A percentile compares a stretch with the other conserved stretches of the same genome.
Evolutionary conservation across 2,113 vertebrate species (phyloP).

Genomic region (Carettochelys insculpta): DNA sequence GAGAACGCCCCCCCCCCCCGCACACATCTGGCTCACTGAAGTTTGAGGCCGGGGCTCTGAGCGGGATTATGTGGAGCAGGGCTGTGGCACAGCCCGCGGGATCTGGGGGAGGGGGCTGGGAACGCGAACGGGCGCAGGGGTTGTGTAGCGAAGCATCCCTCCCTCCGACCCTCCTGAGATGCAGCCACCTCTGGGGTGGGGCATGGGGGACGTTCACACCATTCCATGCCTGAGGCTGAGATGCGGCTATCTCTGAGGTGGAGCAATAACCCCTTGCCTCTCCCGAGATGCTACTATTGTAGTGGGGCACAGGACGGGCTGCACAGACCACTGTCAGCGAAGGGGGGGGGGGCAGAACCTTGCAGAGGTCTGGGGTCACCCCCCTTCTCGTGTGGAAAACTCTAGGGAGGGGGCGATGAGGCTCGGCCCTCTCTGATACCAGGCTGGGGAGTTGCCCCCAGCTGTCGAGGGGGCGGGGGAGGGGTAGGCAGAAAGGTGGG

Average conservation of each 20-base stretch:
- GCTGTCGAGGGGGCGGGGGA: neutral
- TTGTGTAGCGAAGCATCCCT: neutral
- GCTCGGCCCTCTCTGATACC: neutral
- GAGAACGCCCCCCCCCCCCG: neutral
- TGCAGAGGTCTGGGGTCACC: neutral
- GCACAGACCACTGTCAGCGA: neutral
- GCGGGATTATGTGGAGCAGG: neutral
- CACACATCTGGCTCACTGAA: neutral
- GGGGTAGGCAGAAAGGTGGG: neutral
- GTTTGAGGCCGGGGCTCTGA: neutral
- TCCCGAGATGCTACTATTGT: too few species aligned
- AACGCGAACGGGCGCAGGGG: neutral
- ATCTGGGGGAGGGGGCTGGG: neutral
- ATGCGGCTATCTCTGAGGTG: too few species aligned
- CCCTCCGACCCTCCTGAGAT: too few species aligned
- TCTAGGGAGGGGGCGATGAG: neutral
- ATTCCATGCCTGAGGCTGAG: neutral
- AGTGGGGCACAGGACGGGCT: neutral
- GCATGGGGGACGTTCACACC: neutral
- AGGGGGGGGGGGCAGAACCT: neutral
- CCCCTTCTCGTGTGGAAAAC: neutral
- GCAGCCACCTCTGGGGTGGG: too few species aligned
- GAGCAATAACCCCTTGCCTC: neutral
- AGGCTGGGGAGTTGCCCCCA: neutral
- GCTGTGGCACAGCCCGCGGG: neutral